Percentiles rank a stretch among this genome's conserved stretches.
These are phyloP conservation scores for Grus americana DNA, from an alignment of 2,113 vertebrate genomes.

Conservation along the genomic window DNA sequence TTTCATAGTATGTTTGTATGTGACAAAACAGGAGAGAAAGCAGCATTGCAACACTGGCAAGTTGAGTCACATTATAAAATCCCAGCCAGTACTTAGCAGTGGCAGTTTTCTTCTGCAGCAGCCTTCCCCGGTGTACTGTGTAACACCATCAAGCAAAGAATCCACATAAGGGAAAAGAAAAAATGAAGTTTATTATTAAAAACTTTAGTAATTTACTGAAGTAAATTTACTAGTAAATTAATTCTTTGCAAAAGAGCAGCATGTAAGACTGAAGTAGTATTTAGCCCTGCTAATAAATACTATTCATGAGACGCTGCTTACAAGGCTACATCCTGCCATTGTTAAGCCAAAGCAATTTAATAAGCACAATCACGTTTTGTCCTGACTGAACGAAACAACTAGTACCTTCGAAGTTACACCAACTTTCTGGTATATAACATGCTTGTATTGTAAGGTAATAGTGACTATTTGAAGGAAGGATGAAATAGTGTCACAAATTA, in stretches of 20 bases:
- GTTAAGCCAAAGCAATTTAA: neutral
- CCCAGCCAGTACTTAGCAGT: neutral
- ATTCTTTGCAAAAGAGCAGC: neutral
- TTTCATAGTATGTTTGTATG: neutral
- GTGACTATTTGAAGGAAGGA: neutral
- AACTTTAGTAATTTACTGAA: neutral
- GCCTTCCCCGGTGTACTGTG: neutral
- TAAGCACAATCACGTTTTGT: neutral
- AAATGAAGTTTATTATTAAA: conserved; percentile 19
- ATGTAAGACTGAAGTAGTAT: neutral
- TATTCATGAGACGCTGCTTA: neutral
- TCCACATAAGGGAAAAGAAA: neutral
- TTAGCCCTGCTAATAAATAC: neutral
- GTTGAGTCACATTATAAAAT: neutral
- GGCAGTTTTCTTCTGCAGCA: neutral
- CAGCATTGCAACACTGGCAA: neutral
- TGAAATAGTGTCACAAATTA: neutral
- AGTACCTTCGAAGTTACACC: neutral
- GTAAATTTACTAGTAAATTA: conserved; percentile 3
- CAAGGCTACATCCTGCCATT: neutral
- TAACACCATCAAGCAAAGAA: neutral
- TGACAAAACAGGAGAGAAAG: conserved; percentile 26
- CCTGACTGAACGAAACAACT: neutral
- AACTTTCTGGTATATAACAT: neutral
- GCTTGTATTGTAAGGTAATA: neutral